Percentiles rank a stretch among this genome's conserved stretches.
phyloP scores from a whole-genome alignment of 2,113 vertebrate species.

The Gavia stellata region DNA sequence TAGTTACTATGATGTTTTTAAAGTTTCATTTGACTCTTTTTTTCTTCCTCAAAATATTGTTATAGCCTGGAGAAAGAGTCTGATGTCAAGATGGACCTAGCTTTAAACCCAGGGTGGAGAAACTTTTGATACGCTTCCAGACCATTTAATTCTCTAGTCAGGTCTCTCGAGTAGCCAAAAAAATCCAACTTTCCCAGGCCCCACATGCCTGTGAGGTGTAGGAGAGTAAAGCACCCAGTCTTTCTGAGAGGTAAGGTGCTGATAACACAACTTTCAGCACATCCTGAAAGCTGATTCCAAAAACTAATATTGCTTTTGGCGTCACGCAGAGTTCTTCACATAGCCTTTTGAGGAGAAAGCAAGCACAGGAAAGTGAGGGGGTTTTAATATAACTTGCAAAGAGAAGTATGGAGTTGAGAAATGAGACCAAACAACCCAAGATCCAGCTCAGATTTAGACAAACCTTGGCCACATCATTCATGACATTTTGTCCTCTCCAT shows the following conservation, averaged over 20 bases:
- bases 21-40: background rate
- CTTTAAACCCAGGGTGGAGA: slow-evolving; percentile 5
- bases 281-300: slow-evolving; percentile 56
- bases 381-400: background rate
- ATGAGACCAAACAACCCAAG: background rate
- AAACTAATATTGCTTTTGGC: slow-evolving; percentile 61
- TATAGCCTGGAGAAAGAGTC: background rate
- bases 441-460: background rate
- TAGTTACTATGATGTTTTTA: background rate
- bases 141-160: background rate
- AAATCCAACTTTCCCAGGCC: slow-evolving; percentile 40
- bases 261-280: slow-evolving; percentile 48
- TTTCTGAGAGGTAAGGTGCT: slow-evolving; percentile 38
- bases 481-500: background rate
- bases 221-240: slow-evolving; percentile 7
- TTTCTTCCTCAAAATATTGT: background rate
- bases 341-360: slow-evolving; percentile 7
- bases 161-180: background rate
- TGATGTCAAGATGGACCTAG: background rate
- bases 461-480: background rate
- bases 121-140: slow-evolving; percentile 1
- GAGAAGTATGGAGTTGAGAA: background rate
- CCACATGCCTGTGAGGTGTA: background rate
- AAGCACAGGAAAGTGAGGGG: background rate
- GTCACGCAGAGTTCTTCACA: background rate